phyloP scores from a whole-genome alignment of 1,140 invertebrate genomes.

The Artemia franciscana region DNA sequence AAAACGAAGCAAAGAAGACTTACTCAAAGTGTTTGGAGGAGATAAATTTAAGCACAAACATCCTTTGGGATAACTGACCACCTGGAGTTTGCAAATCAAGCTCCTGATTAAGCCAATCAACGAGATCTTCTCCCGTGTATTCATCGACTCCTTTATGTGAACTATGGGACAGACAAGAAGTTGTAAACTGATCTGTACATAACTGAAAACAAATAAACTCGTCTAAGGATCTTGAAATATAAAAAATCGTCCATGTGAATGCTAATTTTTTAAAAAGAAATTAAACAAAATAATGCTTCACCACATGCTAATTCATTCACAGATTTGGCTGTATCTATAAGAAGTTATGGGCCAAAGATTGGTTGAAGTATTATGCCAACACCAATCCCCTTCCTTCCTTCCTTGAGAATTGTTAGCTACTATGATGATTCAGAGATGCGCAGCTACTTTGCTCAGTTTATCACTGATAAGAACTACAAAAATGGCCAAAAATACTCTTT shows the following conservation, averaged over 20 bases:
- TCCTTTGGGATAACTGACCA: neutral
- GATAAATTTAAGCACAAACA: neutral
- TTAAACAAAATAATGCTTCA: neutral
- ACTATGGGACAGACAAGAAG: neutral
- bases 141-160: neutral
- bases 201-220: too few relatives aligned
- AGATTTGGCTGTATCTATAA: neutral
- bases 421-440: too few relatives aligned
- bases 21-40: neutral
- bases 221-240: neutral
- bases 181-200: neutral
- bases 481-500: too few relatives aligned
- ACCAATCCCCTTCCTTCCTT: neutral
- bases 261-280: neutral
- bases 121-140: neutral
- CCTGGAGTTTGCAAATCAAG: neutral
- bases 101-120: neutral
- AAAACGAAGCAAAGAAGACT: too few relatives aligned
- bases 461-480: too few relatives aligned
- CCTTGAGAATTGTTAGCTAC: too few relatives aligned
- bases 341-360: neutral
- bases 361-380: neutral
- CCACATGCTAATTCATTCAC: neutral
- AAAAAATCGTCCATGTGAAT: neutral
- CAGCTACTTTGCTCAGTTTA: too few relatives aligned